phyloP scores from a whole-genome alignment of 1,140 invertebrate species.

The Prorops nasuta region DNA sequence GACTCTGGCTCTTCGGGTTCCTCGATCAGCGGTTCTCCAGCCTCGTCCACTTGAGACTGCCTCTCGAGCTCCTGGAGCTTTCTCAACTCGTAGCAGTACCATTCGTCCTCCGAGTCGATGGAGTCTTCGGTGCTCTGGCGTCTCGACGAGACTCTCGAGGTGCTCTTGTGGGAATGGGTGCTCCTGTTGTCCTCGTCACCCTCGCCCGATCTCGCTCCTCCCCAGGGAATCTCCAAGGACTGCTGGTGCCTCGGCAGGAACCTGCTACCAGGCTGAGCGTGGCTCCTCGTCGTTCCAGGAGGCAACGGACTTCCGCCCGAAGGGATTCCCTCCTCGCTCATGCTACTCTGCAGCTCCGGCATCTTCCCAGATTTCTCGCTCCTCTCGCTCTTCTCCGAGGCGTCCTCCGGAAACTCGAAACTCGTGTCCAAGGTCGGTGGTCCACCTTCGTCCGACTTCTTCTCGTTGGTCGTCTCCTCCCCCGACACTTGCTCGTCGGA shows the following conservation, averaged over 20 bases:
- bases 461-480: constrained; percentile 56
- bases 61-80: constrained; percentile 85
- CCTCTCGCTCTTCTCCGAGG: constrained; percentile 43
- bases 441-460: constrained; percentile 37
- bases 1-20: constrained; percentile 58
- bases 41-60: constrained; percentile 68
- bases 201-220: constrained; percentile 59
- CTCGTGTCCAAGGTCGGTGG: constrained; percentile 35
- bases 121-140: constrained; percentile 89
- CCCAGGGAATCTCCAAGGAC: constrained; percentile 75
- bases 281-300: constrained; percentile 59
- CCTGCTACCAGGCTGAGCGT: constrained; percentile 54
- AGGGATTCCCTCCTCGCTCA: constrained; percentile 51
- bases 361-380: constrained; percentile 42
- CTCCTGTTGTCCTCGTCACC: constrained; percentile 83
- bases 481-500: constrained; percentile 63
- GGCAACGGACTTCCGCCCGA: constrained; percentile 68
- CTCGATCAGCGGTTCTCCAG: constrained; percentile 62
- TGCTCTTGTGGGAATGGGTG: constrained; percentile 82
- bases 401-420: constrained; percentile 43
- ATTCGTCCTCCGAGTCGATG: constrained; percentile 91
- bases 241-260: constrained; percentile 71
- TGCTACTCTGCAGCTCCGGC: constrained; percentile 48
- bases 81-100: constrained; percentile 85
- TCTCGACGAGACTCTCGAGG: constrained; percentile 81